Evolutionary conservation across 2,888 invertebrate species (phyloP).

Genomic region (Sminthurides aquaticus): DNA sequence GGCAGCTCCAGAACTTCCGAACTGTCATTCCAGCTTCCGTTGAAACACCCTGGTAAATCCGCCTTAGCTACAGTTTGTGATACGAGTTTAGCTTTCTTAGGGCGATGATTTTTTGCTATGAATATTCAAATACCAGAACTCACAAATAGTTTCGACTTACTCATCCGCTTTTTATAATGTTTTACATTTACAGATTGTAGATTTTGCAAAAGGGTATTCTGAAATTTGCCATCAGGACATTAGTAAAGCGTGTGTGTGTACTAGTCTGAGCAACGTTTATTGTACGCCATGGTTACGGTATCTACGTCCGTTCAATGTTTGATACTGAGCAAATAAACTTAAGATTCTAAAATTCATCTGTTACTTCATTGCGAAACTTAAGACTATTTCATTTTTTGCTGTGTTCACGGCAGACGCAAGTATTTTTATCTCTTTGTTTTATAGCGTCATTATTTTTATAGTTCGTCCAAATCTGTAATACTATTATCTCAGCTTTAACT

Average conservation of each 20-base stretch:
- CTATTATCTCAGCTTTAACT: not conserved
- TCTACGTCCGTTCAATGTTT: not conserved
- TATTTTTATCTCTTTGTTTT: not conserved
- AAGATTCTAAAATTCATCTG: not conserved
- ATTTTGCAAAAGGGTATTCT: no score
- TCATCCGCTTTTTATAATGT: not conserved
- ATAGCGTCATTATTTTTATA: not conserved
- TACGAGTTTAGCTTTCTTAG: no score
- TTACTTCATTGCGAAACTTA: not conserved
- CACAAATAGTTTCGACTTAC: no score
- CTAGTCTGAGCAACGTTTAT: no score
- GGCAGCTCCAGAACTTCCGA: slow-evolving; percentile 46
- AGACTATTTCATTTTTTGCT: not conserved
- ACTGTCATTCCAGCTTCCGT: not conserved
- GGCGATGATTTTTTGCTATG: no score
- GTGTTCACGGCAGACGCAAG: not conserved
- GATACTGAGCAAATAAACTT: not conserved
- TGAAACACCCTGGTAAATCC: no score
- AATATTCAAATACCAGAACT: no score
- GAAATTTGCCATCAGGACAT: no score
- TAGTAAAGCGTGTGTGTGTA: no score
- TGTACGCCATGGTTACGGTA: not conserved
- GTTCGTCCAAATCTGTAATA: no score
- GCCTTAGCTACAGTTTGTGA: no score
- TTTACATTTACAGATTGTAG: no score